Evolutionary conservation across 2,113 vertebrate genomes (phyloP), one percentile per base, ranked within the genome.

Genomic region (Notiomystis cincta): DNA sequence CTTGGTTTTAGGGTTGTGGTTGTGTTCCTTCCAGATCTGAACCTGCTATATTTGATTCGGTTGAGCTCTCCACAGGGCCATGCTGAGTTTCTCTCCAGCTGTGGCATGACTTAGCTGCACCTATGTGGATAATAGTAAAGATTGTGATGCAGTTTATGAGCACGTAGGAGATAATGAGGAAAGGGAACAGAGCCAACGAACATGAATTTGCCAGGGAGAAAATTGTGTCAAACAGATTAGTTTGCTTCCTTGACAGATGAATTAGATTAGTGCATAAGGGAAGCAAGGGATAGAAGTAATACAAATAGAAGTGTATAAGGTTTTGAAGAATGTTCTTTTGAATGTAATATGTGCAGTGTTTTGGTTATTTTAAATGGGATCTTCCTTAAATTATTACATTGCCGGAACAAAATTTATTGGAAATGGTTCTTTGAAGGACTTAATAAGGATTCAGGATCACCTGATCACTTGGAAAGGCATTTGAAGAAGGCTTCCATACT

Each of bases 51-150:
- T 60, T 58, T 78, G 47, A 51, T 71, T 90, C 2, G 1, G 8
- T n/a, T 13, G 9, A 23, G 66, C 18, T 67, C 11, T 76, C 53
- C 0, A 0, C 60, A 48, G 54, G 38, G 33, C 77, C 27, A 3
- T 0, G 0, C 3, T 37, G 44, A 65, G 12, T 62, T 89, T 91
- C 33, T 70, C 53, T 83, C 80, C 42, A 77, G 50, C 62, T 77
- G 71, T 72, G 64, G 31, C 38, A 10, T 50, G 80, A 70, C 50
- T 89, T 94, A 44, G 16, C 61, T 94, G 57, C 15, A 89, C 76
- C 91, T 83, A 38, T 60, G 9, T 53, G 42, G 76, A 14, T 80
- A 57, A 57, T 21, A 65, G 58, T 65, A 69, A 65, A 89, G 89
- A 30, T 5, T 2, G 1, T 61, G 80, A 53, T 80, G 50, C 25